A percentile compares a stretch with the other conserved stretches of the same genome.
phyloP scores from a whole-genome alignment of 2,797 vertebrate genomes.

The Arnoldichthys spilopterus region DNA sequence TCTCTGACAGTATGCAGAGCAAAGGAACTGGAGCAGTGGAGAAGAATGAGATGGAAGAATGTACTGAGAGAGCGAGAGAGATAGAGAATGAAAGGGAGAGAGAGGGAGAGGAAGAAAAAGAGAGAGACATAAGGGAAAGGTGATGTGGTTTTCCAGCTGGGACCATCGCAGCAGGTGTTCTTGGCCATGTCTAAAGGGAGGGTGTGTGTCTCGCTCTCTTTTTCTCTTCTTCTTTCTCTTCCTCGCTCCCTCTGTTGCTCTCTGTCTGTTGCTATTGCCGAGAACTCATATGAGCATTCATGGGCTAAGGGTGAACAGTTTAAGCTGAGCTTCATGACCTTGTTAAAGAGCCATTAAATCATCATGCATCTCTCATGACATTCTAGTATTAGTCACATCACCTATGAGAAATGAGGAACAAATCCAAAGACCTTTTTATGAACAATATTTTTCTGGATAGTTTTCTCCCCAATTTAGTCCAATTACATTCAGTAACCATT shows the following conservation, averaged over 20 bases:
- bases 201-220: background rate
- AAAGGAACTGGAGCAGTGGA: constrained; percentile 57
- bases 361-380: constrained; percentile 18
- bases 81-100: constrained; percentile 2
- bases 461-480: background rate
- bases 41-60: constrained; percentile 22
- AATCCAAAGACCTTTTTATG: background rate
- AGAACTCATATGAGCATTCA: background rate
- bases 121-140: background rate
- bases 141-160: constrained; percentile 17
- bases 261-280: background rate
- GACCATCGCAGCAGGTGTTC: constrained; percentile 20
- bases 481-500: background rate
- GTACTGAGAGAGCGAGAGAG: background rate
- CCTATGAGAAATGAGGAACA: background rate
- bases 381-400: background rate
- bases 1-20: constrained; percentile 66
- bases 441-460: background rate
- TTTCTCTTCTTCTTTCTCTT: background rate
- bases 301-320: background rate
- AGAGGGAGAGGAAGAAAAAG: background rate
- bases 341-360: background rate
- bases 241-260: background rate
- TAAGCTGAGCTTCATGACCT: background rate
- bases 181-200: background rate